Percentiles rank a stretch among this genome's conserved stretches.
phyloP scores from a whole-genome alignment of 2,888 invertebrate species.

The Brachynemurus nebulosus region DNA sequence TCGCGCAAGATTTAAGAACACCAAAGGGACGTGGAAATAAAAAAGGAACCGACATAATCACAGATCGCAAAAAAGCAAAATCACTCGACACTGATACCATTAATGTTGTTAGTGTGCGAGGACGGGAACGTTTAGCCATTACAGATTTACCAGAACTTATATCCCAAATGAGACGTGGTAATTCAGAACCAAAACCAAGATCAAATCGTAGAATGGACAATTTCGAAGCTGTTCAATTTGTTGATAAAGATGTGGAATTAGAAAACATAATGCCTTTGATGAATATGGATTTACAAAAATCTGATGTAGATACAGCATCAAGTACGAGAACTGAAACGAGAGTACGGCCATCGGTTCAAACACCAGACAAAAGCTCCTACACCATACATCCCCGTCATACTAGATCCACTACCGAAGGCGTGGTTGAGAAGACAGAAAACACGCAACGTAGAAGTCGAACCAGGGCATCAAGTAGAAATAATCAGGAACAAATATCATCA shows the following conservation, averaged over 20 bases:
- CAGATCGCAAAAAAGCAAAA: background rate
- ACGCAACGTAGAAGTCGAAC: no score
- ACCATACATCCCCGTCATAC: background rate
- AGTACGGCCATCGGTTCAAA: slow-evolving; percentile 10
- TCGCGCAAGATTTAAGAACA: background rate
- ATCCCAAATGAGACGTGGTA: background rate
- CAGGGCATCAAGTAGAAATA: no score
- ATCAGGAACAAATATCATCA: no score
- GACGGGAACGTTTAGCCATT: background rate
- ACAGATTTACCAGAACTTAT: background rate
- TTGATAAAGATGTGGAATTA: background rate
- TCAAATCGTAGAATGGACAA: slow-evolving; percentile 2
- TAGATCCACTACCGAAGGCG: background rate
- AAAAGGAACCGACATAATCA: background rate
- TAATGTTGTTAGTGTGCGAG: background rate
- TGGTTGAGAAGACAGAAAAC: no score
- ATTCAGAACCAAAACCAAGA: slow-evolving; percentile 13
- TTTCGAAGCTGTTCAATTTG: background rate
- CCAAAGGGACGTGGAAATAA: background rate
- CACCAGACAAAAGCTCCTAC: background rate
- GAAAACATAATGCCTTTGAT: background rate
- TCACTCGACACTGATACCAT: background rate
- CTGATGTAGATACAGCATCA: slow-evolving; percentile 8
- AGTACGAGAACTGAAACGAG: slow-evolving; percentile 10
- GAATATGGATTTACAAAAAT: slow-evolving; percentile 7